Evolutionary conservation across 2,113 vertebrate genomes (phyloP).

Genomic region (Thalassoma bifasciatum): DNA sequence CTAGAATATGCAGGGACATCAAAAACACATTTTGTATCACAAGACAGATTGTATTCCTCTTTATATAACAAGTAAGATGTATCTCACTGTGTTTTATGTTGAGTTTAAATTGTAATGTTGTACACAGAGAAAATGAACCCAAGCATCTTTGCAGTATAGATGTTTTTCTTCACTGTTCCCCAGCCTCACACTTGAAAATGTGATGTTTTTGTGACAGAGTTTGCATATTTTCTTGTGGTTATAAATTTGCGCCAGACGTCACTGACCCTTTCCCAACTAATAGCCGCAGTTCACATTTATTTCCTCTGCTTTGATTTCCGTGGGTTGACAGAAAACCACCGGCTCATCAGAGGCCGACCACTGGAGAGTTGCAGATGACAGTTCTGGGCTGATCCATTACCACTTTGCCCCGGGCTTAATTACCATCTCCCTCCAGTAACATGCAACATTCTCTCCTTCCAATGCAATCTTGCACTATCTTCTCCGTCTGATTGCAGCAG

Average conservation of each 20-base stretch:
- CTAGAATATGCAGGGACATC: neutral
- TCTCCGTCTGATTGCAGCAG: conserved; percentile 39
- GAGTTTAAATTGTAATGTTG: neutral
- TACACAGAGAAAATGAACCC: neutral
- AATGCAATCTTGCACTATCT: conserved; percentile 50
- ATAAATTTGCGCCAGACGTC: conserved; percentile 3
- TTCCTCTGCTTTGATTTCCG: conserved; percentile 34
- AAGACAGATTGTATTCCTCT: neutral
- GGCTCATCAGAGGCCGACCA: conserved; percentile 41
- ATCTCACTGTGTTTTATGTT: too few species aligned
- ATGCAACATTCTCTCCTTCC: conserved; percentile 66
- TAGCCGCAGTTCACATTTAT: conserved; percentile 9
- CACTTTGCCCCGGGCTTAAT: conserved; percentile 75
- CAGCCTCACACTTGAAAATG: too few species aligned
- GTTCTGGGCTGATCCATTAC: conserved; percentile 78
- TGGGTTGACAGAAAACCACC: conserved; percentile 42
- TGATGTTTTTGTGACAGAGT: neutral
- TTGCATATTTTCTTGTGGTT: neutral
- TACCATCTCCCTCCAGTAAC: conserved; percentile 68
- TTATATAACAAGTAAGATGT: neutral
- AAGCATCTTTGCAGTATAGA: too few species aligned
- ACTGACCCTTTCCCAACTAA: conserved; percentile 23
- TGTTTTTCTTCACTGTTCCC: too few species aligned
- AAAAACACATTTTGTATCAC: neutral
- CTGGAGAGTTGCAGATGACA: conserved; percentile 66